Evolutionary conservation across 2,113 vertebrate species (phyloP).

Genomic region (Xerus inauris): DNA sequence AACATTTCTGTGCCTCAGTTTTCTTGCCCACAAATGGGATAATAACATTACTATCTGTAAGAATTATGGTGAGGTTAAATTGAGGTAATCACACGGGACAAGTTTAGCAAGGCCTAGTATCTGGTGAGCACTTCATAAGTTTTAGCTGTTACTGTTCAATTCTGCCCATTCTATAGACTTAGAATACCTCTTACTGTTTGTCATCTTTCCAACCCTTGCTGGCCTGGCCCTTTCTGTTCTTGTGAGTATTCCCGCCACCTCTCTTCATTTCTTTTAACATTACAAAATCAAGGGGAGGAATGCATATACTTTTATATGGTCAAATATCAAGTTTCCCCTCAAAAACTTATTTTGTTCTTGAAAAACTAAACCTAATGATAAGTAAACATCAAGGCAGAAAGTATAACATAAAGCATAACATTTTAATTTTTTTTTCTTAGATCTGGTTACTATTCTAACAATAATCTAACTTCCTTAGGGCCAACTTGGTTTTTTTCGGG

Average conservation of each 20-base stretch:
- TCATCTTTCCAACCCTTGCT: not conserved
- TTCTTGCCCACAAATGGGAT: not conserved
- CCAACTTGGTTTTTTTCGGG: not conserved
- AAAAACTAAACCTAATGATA: not conserved
- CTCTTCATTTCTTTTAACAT: not conserved
- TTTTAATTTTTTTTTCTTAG: conserved; percentile 28
- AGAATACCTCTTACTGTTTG: not conserved
- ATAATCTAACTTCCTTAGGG: not conserved
- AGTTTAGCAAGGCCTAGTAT: not conserved
- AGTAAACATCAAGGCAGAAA: not conserved
- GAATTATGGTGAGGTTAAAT: not conserved
- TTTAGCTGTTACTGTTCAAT: not conserved
- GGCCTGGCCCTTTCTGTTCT: not conserved
- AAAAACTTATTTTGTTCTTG: not conserved
- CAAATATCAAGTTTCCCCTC: not conserved
- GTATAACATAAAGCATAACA: too few species aligned
- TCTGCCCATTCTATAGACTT: not conserved
- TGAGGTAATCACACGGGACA: not conserved
- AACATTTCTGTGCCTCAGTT: not conserved
- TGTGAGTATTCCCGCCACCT: not conserved
- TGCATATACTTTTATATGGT: not conserved
- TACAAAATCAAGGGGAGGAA: not conserved
- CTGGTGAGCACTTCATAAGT: not conserved
- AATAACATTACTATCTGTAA: not conserved
- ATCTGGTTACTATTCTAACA: conserved; percentile 39